phyloP scores from a whole-genome alignment of 1,140 invertebrate species.

The Aporrectodea caliginosa region DNA sequence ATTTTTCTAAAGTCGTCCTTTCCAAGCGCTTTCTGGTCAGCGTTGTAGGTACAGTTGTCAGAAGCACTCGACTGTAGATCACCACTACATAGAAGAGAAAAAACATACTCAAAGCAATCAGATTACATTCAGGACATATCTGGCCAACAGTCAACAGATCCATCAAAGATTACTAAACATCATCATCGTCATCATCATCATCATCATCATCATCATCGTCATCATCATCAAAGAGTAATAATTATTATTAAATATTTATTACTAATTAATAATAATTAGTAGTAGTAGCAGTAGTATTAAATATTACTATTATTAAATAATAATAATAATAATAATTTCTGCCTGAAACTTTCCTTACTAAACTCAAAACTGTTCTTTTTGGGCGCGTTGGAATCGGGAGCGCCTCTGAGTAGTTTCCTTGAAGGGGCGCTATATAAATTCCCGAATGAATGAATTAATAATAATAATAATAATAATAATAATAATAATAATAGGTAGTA shows the following conservation, averaged over 20 bases:
- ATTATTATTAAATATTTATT: slow-evolving; percentile 1
- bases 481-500: no score
- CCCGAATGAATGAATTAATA: no score
- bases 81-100: no score
- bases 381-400: no score
- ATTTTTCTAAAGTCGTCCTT: slow-evolving; percentile 91
- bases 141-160: no score
- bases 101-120: slow-evolving; percentile 34
- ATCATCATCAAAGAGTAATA: neutral
- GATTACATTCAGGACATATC: neutral
- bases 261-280: neutral
- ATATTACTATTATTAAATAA: neutral
- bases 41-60: slow-evolving; percentile 93
- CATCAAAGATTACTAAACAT: no score
- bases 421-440: no score
- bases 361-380: no score
- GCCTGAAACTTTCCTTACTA: no score
- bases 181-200: slow-evolving; percentile 7
- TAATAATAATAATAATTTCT: neutral
- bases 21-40: slow-evolving; percentile 84
- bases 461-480: no score
- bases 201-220: neutral
- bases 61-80: slow-evolving; percentile 87
- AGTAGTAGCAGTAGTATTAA: neutral
- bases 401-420: no score